Conservation (phyloP, 1,140 invertebrate species). For the Nasonia longicornis region DNA sequence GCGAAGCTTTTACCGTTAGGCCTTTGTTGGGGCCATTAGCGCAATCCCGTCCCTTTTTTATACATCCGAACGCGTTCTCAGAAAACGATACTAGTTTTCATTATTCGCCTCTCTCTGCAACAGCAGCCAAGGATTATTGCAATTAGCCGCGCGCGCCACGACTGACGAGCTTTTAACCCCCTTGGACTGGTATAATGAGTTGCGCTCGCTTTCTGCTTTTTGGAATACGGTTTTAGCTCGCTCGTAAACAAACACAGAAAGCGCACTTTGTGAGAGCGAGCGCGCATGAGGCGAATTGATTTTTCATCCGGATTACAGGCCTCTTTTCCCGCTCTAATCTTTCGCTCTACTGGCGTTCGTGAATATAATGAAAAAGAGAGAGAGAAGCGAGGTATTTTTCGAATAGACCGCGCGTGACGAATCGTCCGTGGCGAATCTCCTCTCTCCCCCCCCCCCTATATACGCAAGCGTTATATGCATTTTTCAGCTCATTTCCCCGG, state of each 20-base stretch:
- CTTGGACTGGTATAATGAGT: not conserved
- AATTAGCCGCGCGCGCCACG: not conserved
- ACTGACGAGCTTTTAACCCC: not conserved
- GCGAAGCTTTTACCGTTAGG: too few relatives aligned
- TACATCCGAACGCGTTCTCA: too few relatives aligned
- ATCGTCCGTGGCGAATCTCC: slow-evolving; percentile 8
- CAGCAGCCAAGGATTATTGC: not conserved
- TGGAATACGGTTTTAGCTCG: not conserved
- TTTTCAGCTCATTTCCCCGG: not conserved
- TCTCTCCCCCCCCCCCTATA: not conserved
- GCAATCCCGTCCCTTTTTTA: too few relatives aligned
- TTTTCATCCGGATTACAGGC: too few relatives aligned
- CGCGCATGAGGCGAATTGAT: too few relatives aligned
- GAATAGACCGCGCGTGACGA: not conserved
- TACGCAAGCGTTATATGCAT: not conserved
- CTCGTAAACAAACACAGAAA: not conserved
- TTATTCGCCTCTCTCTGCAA: too few relatives aligned
- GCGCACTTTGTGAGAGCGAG: too few relatives aligned
- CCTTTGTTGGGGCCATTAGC: too few relatives aligned
- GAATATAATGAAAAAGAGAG: too few relatives aligned
- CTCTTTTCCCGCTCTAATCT: too few relatives aligned
- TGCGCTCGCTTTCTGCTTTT: not conserved
- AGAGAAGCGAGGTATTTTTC: not conserved
- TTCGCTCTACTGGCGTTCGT: too few relatives aligned
- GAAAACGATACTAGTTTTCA: too few relatives aligned